Percentiles rank a stretch among this genome's conserved stretches.
phyloP scores from a whole-genome alignment of 1,140 invertebrate species.

The Listronotus oregonensis region DNA sequence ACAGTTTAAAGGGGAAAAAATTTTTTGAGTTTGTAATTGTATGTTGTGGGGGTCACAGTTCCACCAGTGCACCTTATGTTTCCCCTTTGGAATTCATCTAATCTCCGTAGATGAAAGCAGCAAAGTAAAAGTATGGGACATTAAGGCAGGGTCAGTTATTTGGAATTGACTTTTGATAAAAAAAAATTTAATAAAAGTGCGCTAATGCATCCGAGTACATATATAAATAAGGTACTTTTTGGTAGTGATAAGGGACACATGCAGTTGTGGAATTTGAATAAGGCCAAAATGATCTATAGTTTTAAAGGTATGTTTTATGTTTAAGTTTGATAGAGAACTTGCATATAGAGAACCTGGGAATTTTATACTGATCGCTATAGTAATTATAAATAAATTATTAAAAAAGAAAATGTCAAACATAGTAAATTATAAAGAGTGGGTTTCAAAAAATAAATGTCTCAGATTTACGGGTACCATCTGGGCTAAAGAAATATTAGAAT shows the following conservation, averaged over 20 bases:
- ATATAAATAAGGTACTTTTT: conserved; percentile 93
- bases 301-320: conserved; percentile 65
- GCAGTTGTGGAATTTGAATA: conserved; percentile 90
- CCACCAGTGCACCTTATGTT: conserved; percentile 77
- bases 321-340: not conserved
- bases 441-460: no score
- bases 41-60: conserved; percentile 65
- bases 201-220: conserved; percentile 87
- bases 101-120: conserved; percentile 84
- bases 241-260: conserved; percentile 86
- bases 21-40: not conserved
- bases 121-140: conserved; percentile 82
- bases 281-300: conserved; percentile 76
- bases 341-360: no score
- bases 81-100: conserved; percentile 84
- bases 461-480: no score
- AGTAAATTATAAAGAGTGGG: no score
- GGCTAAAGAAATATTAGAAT: no score
- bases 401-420: no score
- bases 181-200: conserved; percentile 76
- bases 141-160: conserved; percentile 72
- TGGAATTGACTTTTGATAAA: conserved; percentile 73
- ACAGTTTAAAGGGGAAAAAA: not conserved
- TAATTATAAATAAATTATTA: no score
- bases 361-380: no score